Percentiles rank a stretch among this genome's conserved stretches.
Evolutionary conservation across 2,888 invertebrate species (phyloP).

Genomic region (Pseudococcus viburni): DNA sequence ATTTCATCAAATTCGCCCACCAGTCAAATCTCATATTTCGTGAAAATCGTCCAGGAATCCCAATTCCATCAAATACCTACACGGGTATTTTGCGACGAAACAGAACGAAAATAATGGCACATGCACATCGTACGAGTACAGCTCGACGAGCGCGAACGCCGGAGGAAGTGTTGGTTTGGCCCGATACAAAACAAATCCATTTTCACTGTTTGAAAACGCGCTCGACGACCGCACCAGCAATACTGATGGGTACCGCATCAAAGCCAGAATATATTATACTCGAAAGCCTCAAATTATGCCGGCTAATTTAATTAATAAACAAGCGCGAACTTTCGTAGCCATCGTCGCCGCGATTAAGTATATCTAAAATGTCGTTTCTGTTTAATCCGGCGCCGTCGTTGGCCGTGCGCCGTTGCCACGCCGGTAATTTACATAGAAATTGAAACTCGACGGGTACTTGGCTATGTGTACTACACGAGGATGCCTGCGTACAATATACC

Average conservation of each 20-base stretch:
- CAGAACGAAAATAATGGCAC: too few species aligned
- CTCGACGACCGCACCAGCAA: background rate
- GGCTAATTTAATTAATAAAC: constrained; percentile 45
- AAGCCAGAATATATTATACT: constrained; percentile 38
- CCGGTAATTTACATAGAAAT: constrained; percentile 41
- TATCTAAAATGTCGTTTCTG: constrained; percentile 39
- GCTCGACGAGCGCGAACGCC: background rate
- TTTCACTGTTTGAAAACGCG: background rate
- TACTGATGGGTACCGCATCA: background rate
- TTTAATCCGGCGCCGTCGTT: background rate
- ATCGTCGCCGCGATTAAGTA: background rate
- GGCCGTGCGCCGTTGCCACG: too few species aligned
- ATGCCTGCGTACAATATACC: too few species aligned
- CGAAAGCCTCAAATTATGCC: constrained; percentile 30
- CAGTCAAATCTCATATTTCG: too few species aligned
- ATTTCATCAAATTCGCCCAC: too few species aligned
- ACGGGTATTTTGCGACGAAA: too few species aligned
- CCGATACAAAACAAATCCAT: constrained; percentile 12
- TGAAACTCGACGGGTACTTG: constrained; percentile 11
- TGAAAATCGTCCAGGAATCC: too few species aligned
- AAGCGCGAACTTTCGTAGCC: constrained; percentile 39
- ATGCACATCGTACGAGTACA: background rate
- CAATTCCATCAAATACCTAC: too few species aligned
- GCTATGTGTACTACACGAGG: background rate
- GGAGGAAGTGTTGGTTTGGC: background rate